phyloP scores from a whole-genome alignment of 1,140 invertebrate species.

The Drosophila biarmipes region DNA sequence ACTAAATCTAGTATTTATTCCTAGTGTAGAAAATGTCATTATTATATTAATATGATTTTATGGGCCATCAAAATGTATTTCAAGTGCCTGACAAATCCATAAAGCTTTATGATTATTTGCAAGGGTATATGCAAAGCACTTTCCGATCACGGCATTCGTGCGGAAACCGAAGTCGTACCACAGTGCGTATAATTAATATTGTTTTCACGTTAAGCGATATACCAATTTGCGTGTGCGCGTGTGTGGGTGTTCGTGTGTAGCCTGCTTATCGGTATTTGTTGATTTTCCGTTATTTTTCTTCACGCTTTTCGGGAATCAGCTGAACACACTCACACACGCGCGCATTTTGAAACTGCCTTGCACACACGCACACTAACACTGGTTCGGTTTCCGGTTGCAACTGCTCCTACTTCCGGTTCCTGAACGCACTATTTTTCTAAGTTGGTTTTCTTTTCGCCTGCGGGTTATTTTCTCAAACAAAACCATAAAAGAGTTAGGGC shows the following conservation, averaged over 20 bases:
- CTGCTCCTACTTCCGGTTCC: constrained; percentile 15
- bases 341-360: constrained; percentile 8
- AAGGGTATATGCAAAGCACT: constrained; percentile 33
- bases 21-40: constrained; percentile 9
- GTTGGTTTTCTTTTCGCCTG: constrained; percentile 11
- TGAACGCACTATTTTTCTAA: constrained; percentile 19
- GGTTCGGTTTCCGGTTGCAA: constrained; percentile 23
- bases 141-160: constrained; percentile 15
- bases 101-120: constrained; percentile 46
- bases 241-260: constrained; percentile 14
- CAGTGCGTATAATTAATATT: constrained; percentile 75
- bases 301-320: constrained; percentile 27
- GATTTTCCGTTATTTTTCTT: constrained; percentile 15
- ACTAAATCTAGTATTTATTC: not conserved
- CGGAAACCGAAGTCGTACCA: constrained; percentile 27
- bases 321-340: constrained; percentile 3
- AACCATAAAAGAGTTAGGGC: constrained; percentile 8
- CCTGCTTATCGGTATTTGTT: constrained; percentile 62
- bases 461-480: constrained; percentile 8
- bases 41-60: constrained; percentile 12
- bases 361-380: constrained; percentile 17
- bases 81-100: constrained; percentile 13
- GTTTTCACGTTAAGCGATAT: constrained; percentile 40
- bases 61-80: constrained; percentile 9
- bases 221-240: constrained; percentile 6